Evolutionary conservation across 2,888 invertebrate species (phyloP).

Genomic region (Pelosia muscerda): DNA sequence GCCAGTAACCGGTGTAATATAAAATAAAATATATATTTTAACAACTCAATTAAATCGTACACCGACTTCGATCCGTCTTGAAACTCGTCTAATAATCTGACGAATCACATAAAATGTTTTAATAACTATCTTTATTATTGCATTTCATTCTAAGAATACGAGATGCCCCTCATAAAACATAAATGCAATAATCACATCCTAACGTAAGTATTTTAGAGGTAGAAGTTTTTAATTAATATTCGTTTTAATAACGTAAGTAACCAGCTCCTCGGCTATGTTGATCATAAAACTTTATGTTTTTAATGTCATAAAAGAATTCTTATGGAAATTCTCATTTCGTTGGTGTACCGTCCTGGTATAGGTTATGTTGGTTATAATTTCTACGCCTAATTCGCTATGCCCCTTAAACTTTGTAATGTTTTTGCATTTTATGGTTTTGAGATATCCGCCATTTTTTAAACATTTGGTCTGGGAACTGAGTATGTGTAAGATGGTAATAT

Average conservation of each 20-base stretch:
- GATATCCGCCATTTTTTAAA: background rate
- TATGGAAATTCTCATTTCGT: slow-evolving; percentile 61
- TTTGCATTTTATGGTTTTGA: background rate
- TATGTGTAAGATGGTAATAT: too few species aligned
- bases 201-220: slow-evolving; percentile 6
- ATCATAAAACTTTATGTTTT: slow-evolving; percentile 68
- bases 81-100: slow-evolving; percentile 5
- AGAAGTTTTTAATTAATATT: slow-evolving; percentile 25
- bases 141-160: slow-evolving; percentile 20
- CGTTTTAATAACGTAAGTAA: slow-evolving; percentile 33
- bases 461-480: too few species aligned
- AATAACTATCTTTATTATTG: slow-evolving; percentile 20
- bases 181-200: slow-evolving; percentile 14
- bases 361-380: slow-evolving; percentile 36
- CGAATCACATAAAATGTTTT: slow-evolving; percentile 11
- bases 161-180: slow-evolving; percentile 20
- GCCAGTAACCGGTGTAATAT: background rate
- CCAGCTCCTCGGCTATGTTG: slow-evolving; percentile 47
- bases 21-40: background rate
- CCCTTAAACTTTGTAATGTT: slow-evolving; percentile 17
- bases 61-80: background rate
- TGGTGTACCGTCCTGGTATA: slow-evolving; percentile 19
- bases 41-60: slow-evolving; percentile 10
- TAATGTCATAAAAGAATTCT: slow-evolving; percentile 60
- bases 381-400: slow-evolving; percentile 27